Evolutionary conservation across 2,113 vertebrate genomes (phyloP).

Genomic region (Saguinus imperator): DNA sequence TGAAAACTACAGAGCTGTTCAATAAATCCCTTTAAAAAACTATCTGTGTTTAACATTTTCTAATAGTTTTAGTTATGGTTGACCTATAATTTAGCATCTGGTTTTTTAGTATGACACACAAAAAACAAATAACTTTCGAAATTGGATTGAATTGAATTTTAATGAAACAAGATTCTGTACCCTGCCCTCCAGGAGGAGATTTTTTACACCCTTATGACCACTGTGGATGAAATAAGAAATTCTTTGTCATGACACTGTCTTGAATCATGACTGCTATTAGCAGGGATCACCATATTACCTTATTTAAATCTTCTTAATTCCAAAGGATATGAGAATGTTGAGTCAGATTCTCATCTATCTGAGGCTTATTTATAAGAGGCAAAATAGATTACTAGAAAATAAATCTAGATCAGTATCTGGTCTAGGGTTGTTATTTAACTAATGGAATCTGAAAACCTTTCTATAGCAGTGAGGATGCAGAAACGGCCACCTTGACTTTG

Average conservation of each 20-base stretch:
- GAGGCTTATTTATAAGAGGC: not conserved
- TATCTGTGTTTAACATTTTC: not conserved
- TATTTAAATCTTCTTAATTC: not conserved
- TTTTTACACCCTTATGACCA: not conserved
- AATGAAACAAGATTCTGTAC: not conserved
- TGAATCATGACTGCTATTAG: not conserved
- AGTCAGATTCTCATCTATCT: not conserved
- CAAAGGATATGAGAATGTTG: not conserved
- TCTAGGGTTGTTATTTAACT: not conserved
- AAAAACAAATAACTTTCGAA: not conserved
- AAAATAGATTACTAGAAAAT: not conserved
- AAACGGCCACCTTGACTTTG: not conserved
- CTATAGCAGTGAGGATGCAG: not conserved
- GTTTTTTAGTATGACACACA: conserved; percentile 6
- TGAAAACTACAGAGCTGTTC: not conserved
- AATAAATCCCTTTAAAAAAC: not conserved
- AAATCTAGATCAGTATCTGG: not conserved
- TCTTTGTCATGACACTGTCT: not conserved
- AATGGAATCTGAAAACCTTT: not conserved
- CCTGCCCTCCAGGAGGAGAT: not conserved
- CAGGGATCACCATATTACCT: not conserved
- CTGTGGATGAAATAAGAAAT: not conserved
- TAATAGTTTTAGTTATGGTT: not conserved
- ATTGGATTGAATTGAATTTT: not conserved
- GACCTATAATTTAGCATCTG: not conserved